Evolutionary conservation across 2,888 invertebrate genomes (phyloP).

Genomic region (Xiphydria camelus): DNA sequence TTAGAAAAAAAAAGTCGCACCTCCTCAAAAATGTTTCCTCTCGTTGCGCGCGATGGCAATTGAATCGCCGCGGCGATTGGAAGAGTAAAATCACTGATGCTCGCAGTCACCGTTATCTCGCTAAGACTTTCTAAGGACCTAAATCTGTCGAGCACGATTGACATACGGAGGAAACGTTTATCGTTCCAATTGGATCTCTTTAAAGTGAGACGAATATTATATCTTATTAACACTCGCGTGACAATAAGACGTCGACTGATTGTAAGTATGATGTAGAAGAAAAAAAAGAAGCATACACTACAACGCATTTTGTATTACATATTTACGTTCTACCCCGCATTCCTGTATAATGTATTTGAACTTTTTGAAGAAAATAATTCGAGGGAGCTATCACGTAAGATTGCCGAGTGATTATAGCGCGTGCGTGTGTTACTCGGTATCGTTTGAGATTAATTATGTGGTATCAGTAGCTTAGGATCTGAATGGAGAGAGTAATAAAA

Average conservation of each 20-base stretch:
- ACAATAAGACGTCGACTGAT: constrained; percentile 46
- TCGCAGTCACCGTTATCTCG: too few relatives aligned
- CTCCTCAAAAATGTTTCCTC: too few relatives aligned
- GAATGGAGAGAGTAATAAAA: constrained; percentile 26
- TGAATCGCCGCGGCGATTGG: too few relatives aligned
- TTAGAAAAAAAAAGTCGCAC: too few relatives aligned
- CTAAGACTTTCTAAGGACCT: too few relatives aligned
- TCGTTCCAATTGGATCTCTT: too few relatives aligned
- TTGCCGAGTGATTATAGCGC: constrained; percentile 7
- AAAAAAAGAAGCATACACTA: background rate
- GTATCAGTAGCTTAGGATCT: constrained; percentile 50
- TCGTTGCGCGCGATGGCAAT: too few relatives aligned
- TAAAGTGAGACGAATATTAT: background rate
- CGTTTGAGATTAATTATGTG: constrained; percentile 20
- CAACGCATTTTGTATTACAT: constrained; percentile 19
- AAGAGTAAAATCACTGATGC: too few relatives aligned
- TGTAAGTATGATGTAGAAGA: too few relatives aligned
- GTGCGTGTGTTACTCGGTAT: constrained; percentile 12
- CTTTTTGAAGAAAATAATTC: constrained; percentile 9
- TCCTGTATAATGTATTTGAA: constrained; percentile 11
- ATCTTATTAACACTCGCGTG: constrained; percentile 23
- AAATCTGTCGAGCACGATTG: too few relatives aligned
- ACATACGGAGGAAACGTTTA: too few relatives aligned
- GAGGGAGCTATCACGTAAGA: constrained; percentile 12
- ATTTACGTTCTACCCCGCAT: constrained; percentile 11